Percentiles rank a stretch among this genome's conserved stretches.
These are phyloP conservation scores for Discoglossus pictus DNA, from an alignment of 2,797 vertebrate species.

Conservation along the genomic window DNA sequence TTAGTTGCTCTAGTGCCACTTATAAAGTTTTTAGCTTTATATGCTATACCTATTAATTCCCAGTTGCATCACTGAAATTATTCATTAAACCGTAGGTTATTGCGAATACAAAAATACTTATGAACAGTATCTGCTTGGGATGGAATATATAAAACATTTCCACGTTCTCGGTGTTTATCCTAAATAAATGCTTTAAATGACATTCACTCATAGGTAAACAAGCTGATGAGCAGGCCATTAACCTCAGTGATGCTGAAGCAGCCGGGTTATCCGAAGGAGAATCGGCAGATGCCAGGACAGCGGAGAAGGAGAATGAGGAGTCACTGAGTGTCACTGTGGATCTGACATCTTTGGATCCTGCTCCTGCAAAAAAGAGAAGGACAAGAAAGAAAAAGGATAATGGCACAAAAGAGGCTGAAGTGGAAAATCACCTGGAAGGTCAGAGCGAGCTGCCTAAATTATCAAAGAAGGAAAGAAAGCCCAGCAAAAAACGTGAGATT, in stretches of 20 bases:
- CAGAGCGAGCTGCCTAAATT: constrained; percentile 34
- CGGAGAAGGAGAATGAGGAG: constrained; percentile 83
- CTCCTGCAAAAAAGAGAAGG: constrained; percentile 66
- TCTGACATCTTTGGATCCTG: constrained; percentile 52
- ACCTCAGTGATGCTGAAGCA: constrained; percentile 59
- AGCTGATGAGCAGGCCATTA: constrained; percentile 30
- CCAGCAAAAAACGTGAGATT: constrained; percentile 63
- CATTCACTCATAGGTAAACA: constrained; percentile 10
- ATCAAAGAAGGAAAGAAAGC: constrained; percentile 46
- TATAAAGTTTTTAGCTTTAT: too few relatives aligned
- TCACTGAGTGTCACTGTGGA: constrained; percentile 64
- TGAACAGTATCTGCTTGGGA: too few relatives aligned
- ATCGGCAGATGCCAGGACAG: constrained; percentile 63
- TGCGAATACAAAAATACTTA: too few relatives aligned
- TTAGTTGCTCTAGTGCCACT: too few relatives aligned
- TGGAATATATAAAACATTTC: too few relatives aligned
- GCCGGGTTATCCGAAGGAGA: constrained; percentile 65
- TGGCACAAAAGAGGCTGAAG: constrained; percentile 52
- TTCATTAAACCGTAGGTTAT: too few relatives aligned
- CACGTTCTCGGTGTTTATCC: too few relatives aligned
- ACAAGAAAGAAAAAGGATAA: constrained; percentile 65
- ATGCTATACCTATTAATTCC: too few relatives aligned
- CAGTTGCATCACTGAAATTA: too few relatives aligned
- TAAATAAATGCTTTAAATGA: constrained; percentile 9
- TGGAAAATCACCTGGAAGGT: constrained; percentile 50